A percentile compares a stretch with the other conserved stretches of the same genome.
Conservation (phyloP, 2,888 invertebrate species). For the Platycheirus albimanus region DNA sequence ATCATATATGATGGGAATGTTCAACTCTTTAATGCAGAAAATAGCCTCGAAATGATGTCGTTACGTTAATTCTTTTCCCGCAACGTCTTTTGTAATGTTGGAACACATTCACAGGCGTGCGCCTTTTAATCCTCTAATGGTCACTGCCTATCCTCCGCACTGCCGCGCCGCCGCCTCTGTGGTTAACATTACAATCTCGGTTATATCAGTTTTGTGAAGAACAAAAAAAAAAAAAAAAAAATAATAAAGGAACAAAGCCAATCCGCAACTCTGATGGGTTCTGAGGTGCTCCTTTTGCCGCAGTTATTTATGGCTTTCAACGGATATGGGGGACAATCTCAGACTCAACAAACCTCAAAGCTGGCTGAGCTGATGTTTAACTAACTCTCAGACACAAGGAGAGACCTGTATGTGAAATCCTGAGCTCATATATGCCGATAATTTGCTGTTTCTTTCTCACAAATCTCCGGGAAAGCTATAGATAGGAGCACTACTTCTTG, state of each 20-base stretch:
- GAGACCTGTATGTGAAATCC: conserved; percentile 64
- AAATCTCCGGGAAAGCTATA: conserved; percentile 53
- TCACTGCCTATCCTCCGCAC: conserved; percentile 55
- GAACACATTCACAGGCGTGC: conserved; percentile 15
- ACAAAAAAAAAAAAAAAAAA: not conserved
- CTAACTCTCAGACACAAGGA: not conserved
- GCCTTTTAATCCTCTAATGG: conserved; percentile 68
- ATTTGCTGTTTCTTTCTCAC: conserved; percentile 68
- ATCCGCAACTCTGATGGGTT: conserved; percentile 18
- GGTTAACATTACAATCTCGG: conserved; percentile 64
- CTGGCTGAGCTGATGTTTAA: not conserved
- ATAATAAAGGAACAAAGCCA: conserved; percentile 8
- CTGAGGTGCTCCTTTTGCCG: conserved; percentile 32
- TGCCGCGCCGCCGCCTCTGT: conserved; percentile 32
- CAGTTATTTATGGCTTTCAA: conserved; percentile 60
- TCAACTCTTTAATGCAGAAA: conserved; percentile 63
- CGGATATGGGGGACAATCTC: conserved; percentile 69
- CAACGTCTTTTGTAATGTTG: conserved; percentile 40
- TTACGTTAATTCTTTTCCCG: conserved; percentile 62
- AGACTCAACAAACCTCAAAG: conserved; percentile 1
- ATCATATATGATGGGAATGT: conserved; percentile 43
- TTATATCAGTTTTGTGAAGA: conserved; percentile 47
- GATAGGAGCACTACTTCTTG: no score
- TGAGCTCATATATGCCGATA: conserved; percentile 66
- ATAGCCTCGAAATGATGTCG: conserved; percentile 71